These are phyloP conservation scores for Agrochola circellaris DNA, from an alignment of 2,888 invertebrate species.

Conservation along the genomic window DNA sequence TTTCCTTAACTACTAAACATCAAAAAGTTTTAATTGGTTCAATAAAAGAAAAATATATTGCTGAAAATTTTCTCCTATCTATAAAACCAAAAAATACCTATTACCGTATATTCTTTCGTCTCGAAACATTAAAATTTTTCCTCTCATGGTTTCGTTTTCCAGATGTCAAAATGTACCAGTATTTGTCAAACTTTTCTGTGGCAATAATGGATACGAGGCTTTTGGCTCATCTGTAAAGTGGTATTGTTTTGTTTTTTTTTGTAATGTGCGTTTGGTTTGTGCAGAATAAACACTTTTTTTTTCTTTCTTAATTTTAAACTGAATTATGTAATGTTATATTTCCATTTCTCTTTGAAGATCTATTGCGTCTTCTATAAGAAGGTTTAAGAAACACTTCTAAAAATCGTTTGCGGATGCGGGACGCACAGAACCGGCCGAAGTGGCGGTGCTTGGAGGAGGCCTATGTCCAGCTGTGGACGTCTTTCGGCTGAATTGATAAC, in stretches of 20 bases:
- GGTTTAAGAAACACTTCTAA: background rate
- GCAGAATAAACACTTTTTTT: too few relatives aligned
- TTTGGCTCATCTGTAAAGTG: too few relatives aligned
- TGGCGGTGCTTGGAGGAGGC: too few relatives aligned
- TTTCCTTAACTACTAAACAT: slow-evolving; percentile 14
- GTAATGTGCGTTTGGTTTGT: too few relatives aligned
- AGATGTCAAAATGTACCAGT: background rate
- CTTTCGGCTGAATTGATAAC: too few relatives aligned
- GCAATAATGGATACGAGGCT: too few relatives aligned
- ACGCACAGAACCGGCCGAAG: too few relatives aligned
- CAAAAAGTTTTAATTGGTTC: slow-evolving; percentile 5
- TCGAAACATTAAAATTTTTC: background rate
- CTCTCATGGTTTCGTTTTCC: background rate
- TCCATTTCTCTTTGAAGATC: background rate
- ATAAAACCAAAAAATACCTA: background rate
- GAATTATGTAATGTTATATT: background rate
- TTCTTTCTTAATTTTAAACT: too few relatives aligned
- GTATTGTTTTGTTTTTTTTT: too few relatives aligned
- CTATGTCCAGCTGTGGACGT: too few relatives aligned
- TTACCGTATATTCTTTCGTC: background rate
- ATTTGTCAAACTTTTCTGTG: too few relatives aligned
- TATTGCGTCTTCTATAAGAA: background rate
- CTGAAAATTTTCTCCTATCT: background rate
- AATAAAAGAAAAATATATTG: background rate
- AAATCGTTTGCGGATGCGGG: background rate